Evolutionary conservation across 2,113 vertebrate genomes (phyloP).

Genomic region (Turnix velox): DNA sequence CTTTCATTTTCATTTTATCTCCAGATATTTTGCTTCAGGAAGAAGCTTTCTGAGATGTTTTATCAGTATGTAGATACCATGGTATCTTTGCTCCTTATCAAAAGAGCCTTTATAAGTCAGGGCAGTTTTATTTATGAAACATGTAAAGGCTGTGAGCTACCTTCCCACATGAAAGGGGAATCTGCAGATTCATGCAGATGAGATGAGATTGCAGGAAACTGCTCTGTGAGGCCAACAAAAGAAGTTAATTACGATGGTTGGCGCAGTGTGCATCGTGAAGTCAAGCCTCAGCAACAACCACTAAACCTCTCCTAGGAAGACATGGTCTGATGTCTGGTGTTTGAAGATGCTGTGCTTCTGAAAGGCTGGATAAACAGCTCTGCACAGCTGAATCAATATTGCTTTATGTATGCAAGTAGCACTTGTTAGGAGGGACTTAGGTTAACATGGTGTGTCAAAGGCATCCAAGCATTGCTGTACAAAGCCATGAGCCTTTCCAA

Average conservation of each 20-base stretch:
- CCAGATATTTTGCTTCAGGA: neutral
- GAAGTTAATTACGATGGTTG: constrained; percentile 27
- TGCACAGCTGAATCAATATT: constrained; percentile 33
- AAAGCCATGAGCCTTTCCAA: neutral
- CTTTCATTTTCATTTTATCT: neutral
- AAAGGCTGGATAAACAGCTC: constrained; percentile 9
- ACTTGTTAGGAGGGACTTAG: neutral
- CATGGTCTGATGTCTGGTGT: neutral
- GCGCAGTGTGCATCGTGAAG: neutral
- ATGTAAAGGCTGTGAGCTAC: neutral
- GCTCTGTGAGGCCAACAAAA: constrained; percentile 29
- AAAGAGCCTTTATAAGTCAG: neutral
- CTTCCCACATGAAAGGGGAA: neutral
- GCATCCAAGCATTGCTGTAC: neutral
- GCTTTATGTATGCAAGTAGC: constrained; percentile 17
- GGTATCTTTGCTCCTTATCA: neutral
- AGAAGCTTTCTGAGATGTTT: neutral
- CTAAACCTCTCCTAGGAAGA: constrained; percentile 9
- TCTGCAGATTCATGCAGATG: neutral
- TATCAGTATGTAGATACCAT: rapidly evolving
- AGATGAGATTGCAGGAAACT: constrained; percentile 40
- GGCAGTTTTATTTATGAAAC: neutral
- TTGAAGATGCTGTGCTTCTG: neutral
- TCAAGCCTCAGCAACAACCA: neutral
- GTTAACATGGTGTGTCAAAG: neutral